Evolutionary conservation across 2,113 vertebrate species (phyloP).

Genomic region (Chloropsis hardwickii): DNA sequence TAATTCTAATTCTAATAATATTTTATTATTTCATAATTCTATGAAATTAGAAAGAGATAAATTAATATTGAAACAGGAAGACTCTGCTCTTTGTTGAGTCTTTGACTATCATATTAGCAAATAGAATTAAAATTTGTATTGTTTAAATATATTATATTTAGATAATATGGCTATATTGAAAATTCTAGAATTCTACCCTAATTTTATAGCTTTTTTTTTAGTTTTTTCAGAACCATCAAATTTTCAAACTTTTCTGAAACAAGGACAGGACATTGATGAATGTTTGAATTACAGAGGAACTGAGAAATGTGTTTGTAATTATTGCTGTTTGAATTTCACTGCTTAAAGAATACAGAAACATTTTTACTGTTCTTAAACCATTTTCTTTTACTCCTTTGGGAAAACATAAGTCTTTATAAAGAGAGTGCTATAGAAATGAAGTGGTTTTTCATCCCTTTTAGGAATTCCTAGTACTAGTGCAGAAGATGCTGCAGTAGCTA

Average conservation of each 20-base stretch:
- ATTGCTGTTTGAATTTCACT: not conserved
- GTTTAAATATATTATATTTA: not conserved
- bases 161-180: not conserved
- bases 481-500: slow-evolving; percentile 80
- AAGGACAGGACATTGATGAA: not conserved
- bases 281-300: not conserved
- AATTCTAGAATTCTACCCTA: not conserved
- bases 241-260: not conserved
- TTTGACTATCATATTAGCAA: not conserved
- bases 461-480: slow-evolving; percentile 84
- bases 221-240: not conserved
- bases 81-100: not conserved
- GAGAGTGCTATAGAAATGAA: not conserved
- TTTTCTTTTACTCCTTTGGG: not conserved
- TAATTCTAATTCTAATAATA: not conserved
- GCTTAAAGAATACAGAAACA: not conserved
- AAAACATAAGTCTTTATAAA: not conserved
- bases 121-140: not conserved
- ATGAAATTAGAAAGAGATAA: not conserved
- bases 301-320: not conserved
- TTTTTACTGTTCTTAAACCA: not conserved
- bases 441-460: slow-evolving; percentile 9
- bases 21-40: not conserved
- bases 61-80: not conserved
- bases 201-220: not conserved